phyloP scores from a whole-genome alignment of 2,113 vertebrate species.

The Pteropus alecto region DNA sequence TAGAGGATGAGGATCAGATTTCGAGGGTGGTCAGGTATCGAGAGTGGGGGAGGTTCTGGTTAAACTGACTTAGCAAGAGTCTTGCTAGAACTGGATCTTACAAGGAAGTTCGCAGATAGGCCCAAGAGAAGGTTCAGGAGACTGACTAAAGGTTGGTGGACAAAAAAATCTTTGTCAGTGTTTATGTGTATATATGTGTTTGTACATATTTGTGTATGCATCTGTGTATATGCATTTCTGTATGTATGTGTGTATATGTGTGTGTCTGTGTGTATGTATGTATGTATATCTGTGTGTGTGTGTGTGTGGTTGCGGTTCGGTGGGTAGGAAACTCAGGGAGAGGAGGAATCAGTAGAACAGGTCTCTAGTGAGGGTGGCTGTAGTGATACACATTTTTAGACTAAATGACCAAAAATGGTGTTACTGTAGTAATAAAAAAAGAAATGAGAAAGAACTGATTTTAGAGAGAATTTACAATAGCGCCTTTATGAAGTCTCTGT shows the following conservation, averaged over 20 bases:
- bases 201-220: background rate
- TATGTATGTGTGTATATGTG: background rate
- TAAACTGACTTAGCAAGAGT: background rate
- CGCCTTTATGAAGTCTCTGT: background rate
- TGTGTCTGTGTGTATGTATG: background rate
- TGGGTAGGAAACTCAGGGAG: background rate
- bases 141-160: background rate
- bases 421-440: background rate
- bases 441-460: background rate
- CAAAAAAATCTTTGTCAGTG: background rate
- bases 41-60: background rate
- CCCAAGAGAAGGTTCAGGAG: background rate
- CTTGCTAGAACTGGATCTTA: background rate
- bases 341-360: background rate
- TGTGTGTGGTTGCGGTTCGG: background rate
- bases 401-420: background rate
- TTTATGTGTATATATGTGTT: background rate
- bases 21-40: background rate
- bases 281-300: fast-evolving
- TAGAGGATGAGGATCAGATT: background rate
- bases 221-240: background rate
- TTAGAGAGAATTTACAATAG: background rate
- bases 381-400: background rate
- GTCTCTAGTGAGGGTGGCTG: background rate
- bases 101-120: background rate